A percentile compares a stretch with the other conserved stretches of the same genome.
phyloP scores from a whole-genome alignment of 2,797 vertebrate genomes.

The Propithecus deckenii region DNA sequence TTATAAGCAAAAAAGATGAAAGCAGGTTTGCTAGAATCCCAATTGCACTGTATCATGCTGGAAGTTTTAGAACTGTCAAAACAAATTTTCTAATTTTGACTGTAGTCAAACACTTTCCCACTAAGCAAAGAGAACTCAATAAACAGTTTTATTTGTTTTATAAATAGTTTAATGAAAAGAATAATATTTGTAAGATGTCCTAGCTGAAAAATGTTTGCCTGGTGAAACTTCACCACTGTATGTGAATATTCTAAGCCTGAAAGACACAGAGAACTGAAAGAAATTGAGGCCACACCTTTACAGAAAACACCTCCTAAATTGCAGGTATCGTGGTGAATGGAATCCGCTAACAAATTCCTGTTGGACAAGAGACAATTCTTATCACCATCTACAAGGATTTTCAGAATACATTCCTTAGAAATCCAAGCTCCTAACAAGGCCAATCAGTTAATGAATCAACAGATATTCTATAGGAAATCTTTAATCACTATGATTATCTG shows the following conservation, averaged over 20 bases:
- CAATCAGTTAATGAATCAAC: not conserved
- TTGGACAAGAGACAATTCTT: not conserved
- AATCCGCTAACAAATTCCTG: not conserved
- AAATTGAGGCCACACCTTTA: not conserved
- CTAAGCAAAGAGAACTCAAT: slow-evolving; percentile 57
- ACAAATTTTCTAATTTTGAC: slow-evolving; percentile 67
- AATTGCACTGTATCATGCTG: not conserved
- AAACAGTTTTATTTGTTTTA: slow-evolving; percentile 70
- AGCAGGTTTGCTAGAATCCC: not conserved
- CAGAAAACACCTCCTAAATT: not conserved
- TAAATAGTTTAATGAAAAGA: slow-evolving; percentile 66
- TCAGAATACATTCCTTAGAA: not conserved
- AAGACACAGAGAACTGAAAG: not conserved
- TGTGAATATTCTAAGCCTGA: not conserved
- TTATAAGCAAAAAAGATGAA: not conserved
- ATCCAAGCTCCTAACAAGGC: not conserved
- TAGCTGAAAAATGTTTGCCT: slow-evolving; percentile 55
- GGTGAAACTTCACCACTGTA: slow-evolving; percentile 1
- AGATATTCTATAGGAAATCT: not conserved
- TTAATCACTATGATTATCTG: not conserved
- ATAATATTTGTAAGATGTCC: slow-evolving; percentile 57
- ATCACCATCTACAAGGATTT: not conserved
- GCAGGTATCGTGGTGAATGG: not conserved
- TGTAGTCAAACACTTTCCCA: slow-evolving; percentile 60
- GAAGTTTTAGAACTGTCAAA: slow-evolving; percentile 57